Base-by-base conservation (phyloP, 2,797 vertebrate species). In the Lagodon rhomboides region DNA sequence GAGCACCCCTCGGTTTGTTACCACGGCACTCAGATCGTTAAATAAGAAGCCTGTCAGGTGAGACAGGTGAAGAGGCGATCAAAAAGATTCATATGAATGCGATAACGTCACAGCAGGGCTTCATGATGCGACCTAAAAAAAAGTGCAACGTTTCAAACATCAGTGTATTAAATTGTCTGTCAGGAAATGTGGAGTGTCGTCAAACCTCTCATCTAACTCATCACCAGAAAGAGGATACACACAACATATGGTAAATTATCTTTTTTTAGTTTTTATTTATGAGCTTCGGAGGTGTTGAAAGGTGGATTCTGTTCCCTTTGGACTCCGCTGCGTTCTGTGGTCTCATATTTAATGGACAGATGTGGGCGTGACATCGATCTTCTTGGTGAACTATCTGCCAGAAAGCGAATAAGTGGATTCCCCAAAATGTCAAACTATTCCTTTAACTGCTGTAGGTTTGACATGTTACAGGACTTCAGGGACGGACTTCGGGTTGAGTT, bases 91-190 rank as follows among this genome's bases (percentile, higher is more conserved):
- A 43, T 27, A 27, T 46, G 20, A 25, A 58, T 3, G 38, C 15
- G 3, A 1, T 8, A 0, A 0, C 13, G 1, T 47, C n/a, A 41
- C n/a, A 3, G 63, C 8, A 51, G 2, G 44, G 12, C 2, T 44
- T 13, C 10, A 51, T 43, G 12, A 53, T 30, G 16, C 1, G 2
- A 22, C 8, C n/a, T 9, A 43, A 51, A 12, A 22, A 18, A 49
- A 46, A 46, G 16, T 46, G 34, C 34, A 34, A 34, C 8, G 34
- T 34, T 46, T 46, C 44, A 44, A 44, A 44, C 34, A 9, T 34
- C 34, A 34, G 34, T 34, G 7, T 34, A 34, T 9, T 6, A 34
- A 34, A 34, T 7, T 9, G 34, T 34, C 34, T 9, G 34, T 34
- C 7, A 9, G 43, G n/a, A 65, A 56, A 47, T 22, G 20, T 13